Evolutionary conservation across 2,797 vertebrate genomes (phyloP).

Genomic region (Heliangelus exortis): DNA sequence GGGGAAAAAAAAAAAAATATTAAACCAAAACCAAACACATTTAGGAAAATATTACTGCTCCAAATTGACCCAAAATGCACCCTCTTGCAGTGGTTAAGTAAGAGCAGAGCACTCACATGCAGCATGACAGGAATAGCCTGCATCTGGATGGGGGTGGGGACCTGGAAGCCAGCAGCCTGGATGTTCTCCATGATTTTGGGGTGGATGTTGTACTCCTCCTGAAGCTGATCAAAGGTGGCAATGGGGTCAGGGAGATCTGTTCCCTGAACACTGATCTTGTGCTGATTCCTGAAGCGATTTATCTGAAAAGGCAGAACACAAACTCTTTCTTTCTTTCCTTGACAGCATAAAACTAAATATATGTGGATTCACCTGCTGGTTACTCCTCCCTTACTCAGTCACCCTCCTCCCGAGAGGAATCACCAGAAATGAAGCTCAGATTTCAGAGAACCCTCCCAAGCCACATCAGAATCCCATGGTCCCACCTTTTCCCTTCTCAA

Average conservation of each 20-base stretch:
- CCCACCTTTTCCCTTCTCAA: conserved; percentile 90
- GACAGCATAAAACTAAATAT: background rate
- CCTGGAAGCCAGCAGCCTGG: conserved; percentile 82
- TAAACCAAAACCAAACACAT: background rate
- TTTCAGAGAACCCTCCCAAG: background rate
- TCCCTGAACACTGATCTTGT: conserved; percentile 91
- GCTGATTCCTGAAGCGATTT: conserved; percentile 85
- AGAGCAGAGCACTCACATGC: conserved; percentile 81
- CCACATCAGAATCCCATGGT: background rate
- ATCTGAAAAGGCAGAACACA: conserved; percentile 75
- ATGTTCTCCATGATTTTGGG: conserved; percentile 87
- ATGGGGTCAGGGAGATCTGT: conserved; percentile 91
- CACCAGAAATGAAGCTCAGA: fast-evolving
- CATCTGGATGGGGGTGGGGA: conserved; percentile 94
- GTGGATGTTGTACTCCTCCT: conserved; percentile 87
- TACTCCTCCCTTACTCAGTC: background rate
- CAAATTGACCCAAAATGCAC: background rate
- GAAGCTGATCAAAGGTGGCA: conserved; percentile 89
- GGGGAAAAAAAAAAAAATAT: too few species aligned
- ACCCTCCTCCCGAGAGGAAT: background rate
- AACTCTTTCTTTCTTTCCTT: background rate
- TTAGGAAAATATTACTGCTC: background rate
- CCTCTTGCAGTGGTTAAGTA: background rate
- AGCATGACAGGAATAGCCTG: conserved; percentile 95
- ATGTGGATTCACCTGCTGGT: fast-evolving